Base-by-base conservation (phyloP, 2,797 vertebrate genomes). In the Neostethus bicornis region DNA sequence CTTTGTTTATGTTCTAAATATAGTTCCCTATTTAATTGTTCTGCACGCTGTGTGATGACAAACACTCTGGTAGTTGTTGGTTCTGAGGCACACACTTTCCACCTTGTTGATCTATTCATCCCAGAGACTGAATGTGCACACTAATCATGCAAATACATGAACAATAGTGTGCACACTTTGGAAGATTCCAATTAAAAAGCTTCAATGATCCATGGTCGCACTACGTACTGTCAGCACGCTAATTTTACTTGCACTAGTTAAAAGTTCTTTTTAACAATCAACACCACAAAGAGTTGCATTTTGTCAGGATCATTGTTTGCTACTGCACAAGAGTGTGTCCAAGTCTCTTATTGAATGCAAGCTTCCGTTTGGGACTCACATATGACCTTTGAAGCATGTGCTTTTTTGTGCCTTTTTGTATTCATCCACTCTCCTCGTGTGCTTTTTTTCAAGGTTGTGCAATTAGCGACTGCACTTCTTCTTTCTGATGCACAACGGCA, bases 261-360 rank as follows among this genome's bases (percentile, higher is more conserved):
- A 90, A 86, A 90, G 90, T 91, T 88, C 51, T 92, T 89, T 87
- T 85, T 51, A 82, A 85, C 85, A 88, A 88, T 89, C 76, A 76
- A 62, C 73, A 63, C 77, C 61, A 48, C 32, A 42, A 79, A 78
- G 74, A 73, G 34, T 11, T 25, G 55, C 25, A 47, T 66, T 47
- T 55, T 73, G 50, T 52, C 39, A 62, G 42, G 61, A 51, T 66
- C 61, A 47, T 10, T 67, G 66, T 72, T 68, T 84, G 69, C 63
- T 48, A 41, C 45, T 32, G 46, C 64, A 56, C 17, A 57, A 41
- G 25, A 37, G 24, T 41, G 43, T 49, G 56, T 0, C 31, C 13
- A 32, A 14, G 26, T 51, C 11, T 8, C 10, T 37, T 53, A 23
- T 38, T 9, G 2, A 21, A 28, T 16, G 3, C 41, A 41, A 26